Evolutionary conservation across 1,140 invertebrate species (phyloP).

Genomic region (Pogonomyrmex barbatus): DNA sequence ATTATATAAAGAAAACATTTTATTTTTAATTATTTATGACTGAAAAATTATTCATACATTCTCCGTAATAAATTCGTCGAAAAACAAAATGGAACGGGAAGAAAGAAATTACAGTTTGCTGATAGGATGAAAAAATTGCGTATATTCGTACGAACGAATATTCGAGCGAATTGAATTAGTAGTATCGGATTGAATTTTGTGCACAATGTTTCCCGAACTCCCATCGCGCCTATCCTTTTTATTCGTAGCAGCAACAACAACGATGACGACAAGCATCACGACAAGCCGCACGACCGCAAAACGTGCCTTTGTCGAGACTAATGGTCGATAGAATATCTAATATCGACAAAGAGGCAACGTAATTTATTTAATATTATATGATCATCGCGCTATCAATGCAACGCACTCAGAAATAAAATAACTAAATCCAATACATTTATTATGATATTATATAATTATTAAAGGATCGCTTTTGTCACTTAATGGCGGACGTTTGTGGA

Average conservation of each 20-base stretch:
- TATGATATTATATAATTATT: neutral
- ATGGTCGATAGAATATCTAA: conserved; percentile 15
- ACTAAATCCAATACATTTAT: neutral
- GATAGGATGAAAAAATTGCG: neutral
- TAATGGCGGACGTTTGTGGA: neutral
- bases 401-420: conserved; percentile 25
- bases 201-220: conserved; percentile 15
- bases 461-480: neutral
- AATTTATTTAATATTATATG: conserved; percentile 23
- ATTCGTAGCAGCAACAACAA: neutral
- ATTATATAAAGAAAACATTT: neutral
- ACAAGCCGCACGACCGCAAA: neutral
- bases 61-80: neutral
- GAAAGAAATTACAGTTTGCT: conserved; percentile 33
- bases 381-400: neutral
- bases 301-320: neutral
- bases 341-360: neutral
- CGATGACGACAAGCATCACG: neutral
- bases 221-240: conserved; percentile 8
- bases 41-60: conserved; percentile 9
- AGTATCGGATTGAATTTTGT: conserved; percentile 47
- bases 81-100: neutral
- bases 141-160: neutral
- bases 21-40: conserved; percentile 9
- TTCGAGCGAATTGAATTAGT: conserved; percentile 22